These are phyloP conservation scores for Butorides virescens DNA, from an alignment of 2,113 vertebrate genomes.

Conservation along the genomic window DNA sequence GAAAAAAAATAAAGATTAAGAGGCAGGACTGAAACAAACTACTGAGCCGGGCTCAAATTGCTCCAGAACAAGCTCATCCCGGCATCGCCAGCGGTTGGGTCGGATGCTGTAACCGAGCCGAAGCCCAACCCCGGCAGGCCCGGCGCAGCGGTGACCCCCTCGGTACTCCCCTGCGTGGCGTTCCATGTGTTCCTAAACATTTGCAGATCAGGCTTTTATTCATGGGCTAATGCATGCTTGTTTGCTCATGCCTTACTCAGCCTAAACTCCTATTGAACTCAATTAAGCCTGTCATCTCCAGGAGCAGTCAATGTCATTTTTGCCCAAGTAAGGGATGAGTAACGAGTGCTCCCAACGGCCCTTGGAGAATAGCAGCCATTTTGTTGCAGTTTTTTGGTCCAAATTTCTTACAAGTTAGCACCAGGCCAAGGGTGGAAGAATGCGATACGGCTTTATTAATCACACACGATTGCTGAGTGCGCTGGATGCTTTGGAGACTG, in stretches of 20 bases:
- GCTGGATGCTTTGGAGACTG: not conserved
- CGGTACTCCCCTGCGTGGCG: not conserved
- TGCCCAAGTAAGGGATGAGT: constrained; percentile 70
- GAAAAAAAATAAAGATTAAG: not conserved
- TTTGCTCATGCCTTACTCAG: constrained; percentile 68
- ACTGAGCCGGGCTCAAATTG: not conserved
- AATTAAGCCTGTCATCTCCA: constrained; percentile 64
- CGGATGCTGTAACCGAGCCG: not conserved
- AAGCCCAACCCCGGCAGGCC: not conserved
- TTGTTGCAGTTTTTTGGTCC: constrained; percentile 49
- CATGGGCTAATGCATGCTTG: constrained; percentile 43
- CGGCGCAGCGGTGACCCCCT: not conserved
- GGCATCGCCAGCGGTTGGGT: fast-evolving
- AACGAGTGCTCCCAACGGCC: constrained; percentile 22
- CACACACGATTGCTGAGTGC: constrained; percentile 3
- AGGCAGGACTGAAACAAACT: not conserved
- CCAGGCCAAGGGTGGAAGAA: constrained; percentile 51
- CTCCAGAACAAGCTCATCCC: not conserved
- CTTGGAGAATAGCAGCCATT: constrained; percentile 57
- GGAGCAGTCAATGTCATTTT: constrained; percentile 60
- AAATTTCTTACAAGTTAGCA: constrained; percentile 51
- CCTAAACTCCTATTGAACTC: constrained; percentile 60
- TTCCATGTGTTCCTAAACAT: constrained; percentile 24
- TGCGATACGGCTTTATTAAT: constrained; percentile 41
- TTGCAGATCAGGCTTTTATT: constrained; percentile 42